Base-by-base conservation (phyloP, 2,888 invertebrate species). In the Cancer borealis region DNA sequence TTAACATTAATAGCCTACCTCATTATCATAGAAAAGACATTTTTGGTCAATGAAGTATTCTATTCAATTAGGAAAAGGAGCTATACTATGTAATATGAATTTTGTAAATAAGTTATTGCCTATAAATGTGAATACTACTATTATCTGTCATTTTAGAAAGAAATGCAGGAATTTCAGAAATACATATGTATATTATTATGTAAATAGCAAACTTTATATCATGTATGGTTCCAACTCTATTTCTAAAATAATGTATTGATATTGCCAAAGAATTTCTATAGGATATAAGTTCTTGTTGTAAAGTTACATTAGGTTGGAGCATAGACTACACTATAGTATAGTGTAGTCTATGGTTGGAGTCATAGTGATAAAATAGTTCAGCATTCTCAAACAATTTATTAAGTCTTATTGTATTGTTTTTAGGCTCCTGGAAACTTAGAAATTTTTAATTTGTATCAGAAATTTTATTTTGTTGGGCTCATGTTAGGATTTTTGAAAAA, bases 401-500 rank as follows among this genome's bases (percentile, higher is more conserved):
- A 54, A 54, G 17, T 8, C 17, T 54, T 54, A 2, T 54, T 54
- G 54, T 54, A 17, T 54, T 54, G 54, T 2, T 54, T 54, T 12
- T 54, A 54, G 17, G 54, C 54, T 54, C 54, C 54, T 54, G 3
- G 17, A 12, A 54, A 14, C 12, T 54, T 54, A 17, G 14, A 17
- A 54, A n/a, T n/a, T 12, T 54, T 54, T 10, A 3, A 54, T 54
- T 54, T 54, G 17, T 54, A 17, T 54, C 12, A 54, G 14, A 54
- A 54, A 54, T 8, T 10, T 54, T 54, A 17, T 54, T 54, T 54
- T 54, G 39, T 39, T 2, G 39, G 39, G 39, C 39, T 39, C 39
- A 39, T 39, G 39, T 39, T 39, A 39, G 47, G 39, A 93, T 93
- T 3, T 92, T 92, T 93, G 92, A 45, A 92, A n/a, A 93, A 46